Evolutionary conservation across 2,888 invertebrate species (phyloP), one percentile per base, ranked within the genome.

Genomic region (Erannis defoliaria): DNA sequence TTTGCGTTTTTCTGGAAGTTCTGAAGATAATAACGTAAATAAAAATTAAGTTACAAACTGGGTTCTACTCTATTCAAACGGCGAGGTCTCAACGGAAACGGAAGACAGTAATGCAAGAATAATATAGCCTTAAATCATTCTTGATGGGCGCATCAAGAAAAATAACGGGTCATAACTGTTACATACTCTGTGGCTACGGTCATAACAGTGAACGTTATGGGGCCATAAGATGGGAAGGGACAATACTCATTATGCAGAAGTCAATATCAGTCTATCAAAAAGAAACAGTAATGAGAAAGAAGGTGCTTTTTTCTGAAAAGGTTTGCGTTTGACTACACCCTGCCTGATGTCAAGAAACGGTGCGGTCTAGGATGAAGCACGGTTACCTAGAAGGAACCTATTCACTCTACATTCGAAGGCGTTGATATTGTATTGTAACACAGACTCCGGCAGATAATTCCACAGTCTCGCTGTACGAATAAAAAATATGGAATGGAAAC

Each of bases 71-170:
- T 19, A 42, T 31, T 42, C 40, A 29, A 53, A 42, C 38, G 26
- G 14, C 21, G 12, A 42, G 31, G 21, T 42, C 45, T 35, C 35
- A 33, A 10, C 40, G 48, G 43, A 55, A 55, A 21, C 5, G 50
- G 38, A 45, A 45, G 61, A 46, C 43, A 31, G 31, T 50, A 61
- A 61, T 51, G 51, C 46, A 51, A 46, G 38, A 46, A 61, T 61
- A 61, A 61, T 55, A 26, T 55, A 26, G 55, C 37, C 50, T 46
- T 40, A 51, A 61, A 61, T 61, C 55, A 55, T 50, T n/a, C 38
- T 31, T 51, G 45, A 61, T 55, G 61, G 50, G 23, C 16, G 37
- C 61, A 51, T 61, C 51, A 55, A 61, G 55, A 37, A 51, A 51
- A 55, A 23, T 61, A 55, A 61, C 45, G 55, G 46, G 10, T 18